These are phyloP conservation scores for Caenorhabditis becei DNA, from an alignment of 2,888 invertebrate species.

Conservation along the genomic window DNA sequence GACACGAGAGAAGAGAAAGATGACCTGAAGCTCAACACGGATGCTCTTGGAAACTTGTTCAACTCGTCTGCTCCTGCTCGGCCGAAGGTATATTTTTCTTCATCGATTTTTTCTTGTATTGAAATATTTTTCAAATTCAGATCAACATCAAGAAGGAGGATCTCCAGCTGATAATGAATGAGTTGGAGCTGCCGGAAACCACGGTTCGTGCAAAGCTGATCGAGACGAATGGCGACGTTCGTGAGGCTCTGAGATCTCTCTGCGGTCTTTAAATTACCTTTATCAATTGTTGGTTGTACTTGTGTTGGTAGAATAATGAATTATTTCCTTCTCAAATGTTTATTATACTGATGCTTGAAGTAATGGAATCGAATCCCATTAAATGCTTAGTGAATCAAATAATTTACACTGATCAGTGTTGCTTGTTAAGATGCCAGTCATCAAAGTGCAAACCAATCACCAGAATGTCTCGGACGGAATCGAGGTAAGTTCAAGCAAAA, in stretches of 20 bases:
- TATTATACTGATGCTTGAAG: not conserved
- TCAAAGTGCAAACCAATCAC: constrained; percentile 39
- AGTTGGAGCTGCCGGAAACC: constrained; percentile 68
- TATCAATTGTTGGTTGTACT: not conserved
- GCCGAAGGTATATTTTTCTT: constrained; percentile 32
- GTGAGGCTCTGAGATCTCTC: constrained; percentile 55
- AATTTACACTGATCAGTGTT: not conserved
- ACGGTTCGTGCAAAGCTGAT: constrained; percentile 63
- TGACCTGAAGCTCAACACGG: constrained; percentile 62
- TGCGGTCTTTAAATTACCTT: constrained; percentile 39
- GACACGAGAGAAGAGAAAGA: constrained; percentile 70
- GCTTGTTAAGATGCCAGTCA: constrained; percentile 43
- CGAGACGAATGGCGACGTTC: constrained; percentile 65
- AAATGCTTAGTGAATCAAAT: not conserved
- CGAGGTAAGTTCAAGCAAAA: constrained; percentile 17
- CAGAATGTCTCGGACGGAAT: constrained; percentile 39
- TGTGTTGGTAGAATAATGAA: constrained; percentile 23
- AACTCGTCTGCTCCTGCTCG: constrained; percentile 36
- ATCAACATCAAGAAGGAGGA: constrained; percentile 73
- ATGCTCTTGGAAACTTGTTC: constrained; percentile 66
- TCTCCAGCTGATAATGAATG: constrained; percentile 71
- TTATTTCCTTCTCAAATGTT: not conserved
- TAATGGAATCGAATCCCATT: not conserved
- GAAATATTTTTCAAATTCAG: constrained; percentile 3
- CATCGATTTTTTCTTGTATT: not conserved